Percentiles rank a stretch among this genome's conserved stretches.
Evolutionary conservation across 2,888 invertebrate genomes (phyloP).

Genomic region (Xestia rhomboidea): DNA sequence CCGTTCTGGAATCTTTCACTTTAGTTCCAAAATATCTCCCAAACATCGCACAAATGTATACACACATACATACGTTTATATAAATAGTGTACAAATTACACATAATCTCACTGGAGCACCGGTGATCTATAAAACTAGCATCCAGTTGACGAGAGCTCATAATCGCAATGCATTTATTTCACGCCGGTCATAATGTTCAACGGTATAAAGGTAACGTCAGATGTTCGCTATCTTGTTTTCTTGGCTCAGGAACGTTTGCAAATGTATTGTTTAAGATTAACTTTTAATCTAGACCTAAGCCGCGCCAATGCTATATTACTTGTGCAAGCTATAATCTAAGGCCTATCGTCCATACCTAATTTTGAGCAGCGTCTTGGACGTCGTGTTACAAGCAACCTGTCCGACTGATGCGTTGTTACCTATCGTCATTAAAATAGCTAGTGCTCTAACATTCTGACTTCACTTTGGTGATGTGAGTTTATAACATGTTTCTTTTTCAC

Average conservation of each 20-base stretch:
- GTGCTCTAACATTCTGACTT: neutral
- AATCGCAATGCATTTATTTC: slow-evolving; percentile 68
- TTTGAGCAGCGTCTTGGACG: neutral
- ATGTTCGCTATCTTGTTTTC: slow-evolving; percentile 19
- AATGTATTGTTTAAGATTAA: neutral
- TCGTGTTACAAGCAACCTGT: neutral
- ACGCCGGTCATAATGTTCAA: slow-evolving; percentile 50
- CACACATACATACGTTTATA: neutral
- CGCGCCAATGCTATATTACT: neutral
- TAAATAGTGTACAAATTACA: slow-evolving; percentile 40
- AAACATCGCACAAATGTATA: neutral
- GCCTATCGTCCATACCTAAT: neutral
- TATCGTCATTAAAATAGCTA: neutral
- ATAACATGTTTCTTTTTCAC: neutral
- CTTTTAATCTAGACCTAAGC: neutral
- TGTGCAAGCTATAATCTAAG: neutral
- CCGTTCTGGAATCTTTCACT: neutral
- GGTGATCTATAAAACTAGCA: slow-evolving; percentile 60
- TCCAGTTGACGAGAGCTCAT: slow-evolving; percentile 59
- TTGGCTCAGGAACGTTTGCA: neutral
- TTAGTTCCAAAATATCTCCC: neutral
- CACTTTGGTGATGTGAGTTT: neutral
- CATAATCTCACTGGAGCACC: slow-evolving; percentile 44
- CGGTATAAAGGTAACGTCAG: slow-evolving; percentile 35
- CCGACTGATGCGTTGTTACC: neutral